Base-by-base conservation (phyloP, 2,888 invertebrate species). In the Watsonalla cultraria region DNA sequence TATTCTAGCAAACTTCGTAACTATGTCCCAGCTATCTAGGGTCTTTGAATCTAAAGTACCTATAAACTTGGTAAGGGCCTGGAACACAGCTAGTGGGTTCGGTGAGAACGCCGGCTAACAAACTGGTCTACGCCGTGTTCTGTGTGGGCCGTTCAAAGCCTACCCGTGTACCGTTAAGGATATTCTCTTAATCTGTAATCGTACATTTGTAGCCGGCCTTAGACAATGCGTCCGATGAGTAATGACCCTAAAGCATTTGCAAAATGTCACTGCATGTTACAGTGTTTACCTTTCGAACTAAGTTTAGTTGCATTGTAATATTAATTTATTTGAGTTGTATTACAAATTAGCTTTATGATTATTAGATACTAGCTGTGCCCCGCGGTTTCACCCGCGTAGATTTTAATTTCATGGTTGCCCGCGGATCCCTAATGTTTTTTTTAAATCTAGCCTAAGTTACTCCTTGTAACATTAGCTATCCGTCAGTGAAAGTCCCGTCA, bases 161-260 rank as follows among this genome's bases (percentile, higher is more conserved):
- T 58, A 51, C 56, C 49, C 53, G 50, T 62, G 73, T 82, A 83
- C 89, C 88, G 87, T 89, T 89, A 88, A 79, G 80, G 81, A 79
- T 82, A 78, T 78, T 76, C 76, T 71, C 71, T 66, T 82, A 82
- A 86, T 89, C 86, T 86, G 62, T 71, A 83, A 86, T 89, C 88
- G 80, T 74, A 82, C 79, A 76, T 75, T 78, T 82, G 82, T 80
- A 62, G 71, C 70, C 67, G 61, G 75, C 72, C 73, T 75, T 73
- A 81, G 73, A 86, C 87, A 85, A 84, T 83, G 76, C 74, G 73
- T 75, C 69, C 74, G 77, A 81, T 86, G 85, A 87, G 80, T 85
- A 77, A 87, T 87, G 80, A 65, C 57, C 66, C 60, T 42, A 42
- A 62, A 64, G 71, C 73, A 77, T 76, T 75, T 70, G 80, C 82